These are phyloP conservation scores for Aleadryas rufinucha DNA, from an alignment of 2,113 vertebrate genomes.

Conservation along the genomic window DNA sequence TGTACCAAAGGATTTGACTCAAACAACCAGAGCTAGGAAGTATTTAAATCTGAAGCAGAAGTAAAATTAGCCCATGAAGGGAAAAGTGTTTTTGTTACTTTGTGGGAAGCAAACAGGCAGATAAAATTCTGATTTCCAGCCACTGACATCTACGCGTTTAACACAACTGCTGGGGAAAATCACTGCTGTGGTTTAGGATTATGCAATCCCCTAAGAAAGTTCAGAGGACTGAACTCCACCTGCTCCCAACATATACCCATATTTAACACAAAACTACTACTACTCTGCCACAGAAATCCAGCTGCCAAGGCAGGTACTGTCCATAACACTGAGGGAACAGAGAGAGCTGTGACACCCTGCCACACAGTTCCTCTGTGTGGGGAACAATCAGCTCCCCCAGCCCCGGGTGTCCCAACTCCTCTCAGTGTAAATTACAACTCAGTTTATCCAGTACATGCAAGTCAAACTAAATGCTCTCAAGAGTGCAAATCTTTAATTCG, in stretches of 20 bases:
- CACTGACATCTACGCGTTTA: not conserved
- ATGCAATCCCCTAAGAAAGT: not conserved
- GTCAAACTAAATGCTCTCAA: not conserved
- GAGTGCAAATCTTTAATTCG: not conserved
- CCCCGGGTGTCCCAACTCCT: rapidly evolving
- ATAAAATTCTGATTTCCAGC: not conserved
- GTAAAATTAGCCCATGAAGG: not conserved
- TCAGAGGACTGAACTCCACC: not conserved
- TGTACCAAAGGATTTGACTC: not conserved
- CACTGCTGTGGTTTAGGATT: not conserved
- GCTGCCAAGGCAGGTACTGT: not conserved
- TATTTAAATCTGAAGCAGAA: not conserved
- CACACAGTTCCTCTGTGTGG: rapidly evolving
- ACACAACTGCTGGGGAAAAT: not conserved
- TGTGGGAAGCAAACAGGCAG: not conserved
- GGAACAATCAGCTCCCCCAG: not conserved
- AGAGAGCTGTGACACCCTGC: rapidly evolving
- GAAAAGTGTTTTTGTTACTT: not conserved
- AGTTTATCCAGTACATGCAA: rapidly evolving
- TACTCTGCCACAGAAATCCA: rapidly evolving
- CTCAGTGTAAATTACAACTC: rapidly evolving
- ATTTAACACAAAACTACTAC: not conserved
- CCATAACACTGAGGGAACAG: rapidly evolving
- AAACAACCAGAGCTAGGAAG: not conserved
- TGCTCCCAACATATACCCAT: not conserved